phyloP scores from a whole-genome alignment of 1,140 invertebrate genomes.

The Hylyphantes graminicola region DNA sequence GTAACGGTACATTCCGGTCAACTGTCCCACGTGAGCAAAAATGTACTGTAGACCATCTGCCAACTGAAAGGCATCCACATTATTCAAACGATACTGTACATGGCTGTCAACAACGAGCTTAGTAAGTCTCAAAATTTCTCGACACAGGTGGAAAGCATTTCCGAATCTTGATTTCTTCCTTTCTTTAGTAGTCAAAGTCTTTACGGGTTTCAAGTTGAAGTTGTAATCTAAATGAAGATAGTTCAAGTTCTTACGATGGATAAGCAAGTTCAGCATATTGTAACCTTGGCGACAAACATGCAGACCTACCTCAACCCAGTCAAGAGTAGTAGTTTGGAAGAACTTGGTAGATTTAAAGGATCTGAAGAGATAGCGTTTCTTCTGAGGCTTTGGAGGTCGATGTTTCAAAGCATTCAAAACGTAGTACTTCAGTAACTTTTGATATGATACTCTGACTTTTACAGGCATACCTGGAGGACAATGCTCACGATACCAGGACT shows the following conservation, averaged over 20 bases:
- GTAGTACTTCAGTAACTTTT: conserved; percentile 98
- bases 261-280: conserved; percentile 99
- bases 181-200: conserved; percentile 98
- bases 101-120: conserved; percentile 99
- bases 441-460: conserved; percentile 97
- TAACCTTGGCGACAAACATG: conserved; percentile 98
- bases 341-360: conserved; percentile 99
- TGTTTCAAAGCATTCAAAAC: conserved; percentile 98
- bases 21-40: conserved; percentile 98
- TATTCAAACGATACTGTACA: conserved; percentile 98
- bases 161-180: conserved; percentile 99
- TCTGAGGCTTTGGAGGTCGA: conserved; percentile 96
- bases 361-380: conserved; percentile 95
- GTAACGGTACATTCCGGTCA: conserved; percentile 99
- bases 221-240: conserved; percentile 99
- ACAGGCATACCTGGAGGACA: conserved; percentile 98
- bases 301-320: conserved; percentile 99
- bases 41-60: conserved; percentile 99
- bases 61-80: conserved; percentile 98
- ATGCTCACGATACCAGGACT: conserved; percentile 94
- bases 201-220: conserved; percentile 99
- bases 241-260: conserved; percentile 99
- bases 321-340: conserved; percentile 98
- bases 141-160: conserved; percentile 99
- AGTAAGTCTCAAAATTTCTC: conserved; percentile 96